Base-by-base conservation (phyloP, 30 jellyfish, hydroid and myxozoan species). In the Hydractinia echinata region DNA sequence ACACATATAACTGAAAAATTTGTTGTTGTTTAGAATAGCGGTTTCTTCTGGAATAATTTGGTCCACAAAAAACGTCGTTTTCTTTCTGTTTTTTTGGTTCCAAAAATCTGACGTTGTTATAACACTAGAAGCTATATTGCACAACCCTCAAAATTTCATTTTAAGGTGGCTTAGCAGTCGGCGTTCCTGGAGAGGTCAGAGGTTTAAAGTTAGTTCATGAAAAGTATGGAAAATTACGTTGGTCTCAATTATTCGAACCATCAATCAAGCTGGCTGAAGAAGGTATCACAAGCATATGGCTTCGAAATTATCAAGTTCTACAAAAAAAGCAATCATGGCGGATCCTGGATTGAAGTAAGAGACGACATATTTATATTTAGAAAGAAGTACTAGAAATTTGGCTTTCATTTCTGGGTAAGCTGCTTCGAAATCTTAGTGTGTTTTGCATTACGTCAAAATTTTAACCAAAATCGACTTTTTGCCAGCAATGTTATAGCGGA, bases 301-400 rank as follows among this genome's bases (percentile, higher is more conserved):
- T 10, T 52, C 19, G 51, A 14, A 53, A 8, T 10, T 82, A 78
- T 49, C 21, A 16, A 50, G 54, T 19, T 11, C 16, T 5, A 66
- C 90, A 18, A 86, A 77, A 52, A 54, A n/a, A 18, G 72, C 76
- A 30, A 73, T 89, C 54, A 55, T 78, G 44, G 72, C 53, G 11
- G 95, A 84, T 66, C 96, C 94, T 5, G 96, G 95, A 9, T 73
- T 83, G 39, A 83, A 83, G 95, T 87, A 39, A 15, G 87, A 51
- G 53, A 4, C 44, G 44, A 30, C 44, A 30, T 30, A 30, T 30
- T 30, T 30, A 30, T 30, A 30, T 30, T 30, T 30, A 30, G 44
- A 30, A 30, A 30, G 2, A 30, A 30, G 44, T 30, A 30, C 44
- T 2, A 30, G 44, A 30, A 30, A 30, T 30, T n/a, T n/a, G n/a